Evolutionary conservation across 2,888 invertebrate species (phyloP), one percentile per base, ranked within the genome.

Genomic region (Zaprionus obscuricornis): DNA sequence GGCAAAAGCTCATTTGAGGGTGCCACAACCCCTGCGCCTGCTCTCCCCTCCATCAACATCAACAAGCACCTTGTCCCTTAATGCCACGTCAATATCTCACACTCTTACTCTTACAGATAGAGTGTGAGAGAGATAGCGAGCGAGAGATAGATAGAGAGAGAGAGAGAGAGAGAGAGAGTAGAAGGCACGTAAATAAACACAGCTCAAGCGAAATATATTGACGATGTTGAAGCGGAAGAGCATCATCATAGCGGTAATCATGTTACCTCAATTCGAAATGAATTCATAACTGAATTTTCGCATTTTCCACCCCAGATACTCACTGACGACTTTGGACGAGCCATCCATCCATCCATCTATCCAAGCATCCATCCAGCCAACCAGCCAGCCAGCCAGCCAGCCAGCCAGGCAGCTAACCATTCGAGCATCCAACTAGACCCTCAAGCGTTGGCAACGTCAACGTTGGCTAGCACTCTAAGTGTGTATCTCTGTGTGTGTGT

Each of bases 211-310:
- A 77, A 77, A 77, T 77, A 77, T 77, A 77, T 77, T 77, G 77
- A 73, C 81, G 81, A 81, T 77, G 79, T 73, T 75, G 72, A 76
- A 76, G 74, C 79, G 85, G 83, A 84, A 81, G 78, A 86, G 77
- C 85, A 79, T 78, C 85, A 81, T 75, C 86, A 86, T 86, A 88
- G 85, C 85, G 86, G 87, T 89, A 89, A 89, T 89, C 88, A 89
- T 84, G 88, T 89, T 89, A 88, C 88, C 87, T 86, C 85, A 86
- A 88, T 88, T 88, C 87, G 88, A 88, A 89, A 88, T 88, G 88
- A 89, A 88, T 88, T 89, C 88, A 88, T 89, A 89, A 89, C 89
- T 88, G 86, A 87, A 88, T 89, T 89, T 88, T 83, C 87, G 67
- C 78, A 82, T 74, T 70, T 71, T 72, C 73, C 64, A 67, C 67